These are phyloP conservation scores for Pterois miles DNA, from an alignment of 2,797 vertebrate species.

Conservation along the genomic window DNA sequence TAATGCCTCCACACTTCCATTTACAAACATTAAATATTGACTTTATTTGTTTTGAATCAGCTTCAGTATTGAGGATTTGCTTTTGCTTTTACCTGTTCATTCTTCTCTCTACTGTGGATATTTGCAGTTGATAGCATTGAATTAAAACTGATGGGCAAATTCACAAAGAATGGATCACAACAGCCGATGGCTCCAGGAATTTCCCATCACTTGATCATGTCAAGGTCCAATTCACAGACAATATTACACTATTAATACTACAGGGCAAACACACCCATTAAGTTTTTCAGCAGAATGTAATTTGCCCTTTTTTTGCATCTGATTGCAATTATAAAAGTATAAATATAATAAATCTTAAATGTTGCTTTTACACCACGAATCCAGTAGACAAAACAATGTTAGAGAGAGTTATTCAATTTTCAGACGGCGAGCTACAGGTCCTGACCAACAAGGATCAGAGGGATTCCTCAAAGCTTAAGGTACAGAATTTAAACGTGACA, in stretches of 20 bases:
- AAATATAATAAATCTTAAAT: not conserved
- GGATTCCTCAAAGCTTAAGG: not conserved
- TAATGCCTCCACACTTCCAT: not conserved
- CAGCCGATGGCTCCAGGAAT: too few relatives aligned
- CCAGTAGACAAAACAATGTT: not conserved
- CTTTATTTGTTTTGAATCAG: not conserved
- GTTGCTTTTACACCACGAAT: not conserved
- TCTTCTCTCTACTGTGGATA: not conserved
- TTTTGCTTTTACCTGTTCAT: not conserved
- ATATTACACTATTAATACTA: not conserved
- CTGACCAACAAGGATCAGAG: not conserved
- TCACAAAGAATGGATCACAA: not conserved
- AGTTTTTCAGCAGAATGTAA: not conserved
- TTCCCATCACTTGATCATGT: not conserved
- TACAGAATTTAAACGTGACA: not conserved
- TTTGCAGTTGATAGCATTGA: not conserved
- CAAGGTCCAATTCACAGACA: not conserved
- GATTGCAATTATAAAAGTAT: not conserved
- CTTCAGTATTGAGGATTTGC: not conserved
- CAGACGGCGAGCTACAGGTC: not conserved
- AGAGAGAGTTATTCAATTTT: not conserved
- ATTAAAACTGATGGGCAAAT: not conserved
- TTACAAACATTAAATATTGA: not conserved
- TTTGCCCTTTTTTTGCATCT: not conserved
- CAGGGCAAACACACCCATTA: not conserved